These are phyloP conservation scores for Ferrisia virgata DNA, from an alignment of 2,888 invertebrate species.

Conservation along the genomic window DNA sequence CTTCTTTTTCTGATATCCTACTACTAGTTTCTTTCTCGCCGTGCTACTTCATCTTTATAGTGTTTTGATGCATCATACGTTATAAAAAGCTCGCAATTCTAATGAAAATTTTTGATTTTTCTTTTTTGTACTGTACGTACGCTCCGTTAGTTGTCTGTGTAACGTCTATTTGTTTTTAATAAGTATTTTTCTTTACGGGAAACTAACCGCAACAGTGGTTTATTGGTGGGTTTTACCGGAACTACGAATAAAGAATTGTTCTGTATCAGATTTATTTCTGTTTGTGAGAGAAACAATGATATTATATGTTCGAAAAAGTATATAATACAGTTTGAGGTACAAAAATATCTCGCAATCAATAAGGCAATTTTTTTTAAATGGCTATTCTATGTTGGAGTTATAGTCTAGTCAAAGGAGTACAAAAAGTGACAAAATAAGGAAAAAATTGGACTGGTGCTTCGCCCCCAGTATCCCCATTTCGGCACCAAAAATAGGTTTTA, in stretches of 20 bases:
- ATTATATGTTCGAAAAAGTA: too few relatives aligned
- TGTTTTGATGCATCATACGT: slow-evolving; percentile 2
- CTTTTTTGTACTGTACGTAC: neutral
- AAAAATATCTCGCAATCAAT: neutral
- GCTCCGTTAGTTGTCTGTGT: neutral
- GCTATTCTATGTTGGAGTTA: too few relatives aligned
- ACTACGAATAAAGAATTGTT: neutral
- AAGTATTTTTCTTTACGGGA: neutral
- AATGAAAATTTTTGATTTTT: neutral
- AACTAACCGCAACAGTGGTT: neutral
- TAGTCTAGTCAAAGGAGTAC: too few relatives aligned
- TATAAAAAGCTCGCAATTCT: neutral
- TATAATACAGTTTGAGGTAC: too few relatives aligned
- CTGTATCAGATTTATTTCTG: neutral
- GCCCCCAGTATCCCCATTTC: too few relatives aligned
- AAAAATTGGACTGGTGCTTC: too few relatives aligned
- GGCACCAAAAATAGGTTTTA: too few relatives aligned
- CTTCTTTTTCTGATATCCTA: neutral
- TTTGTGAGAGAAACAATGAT: neutral
- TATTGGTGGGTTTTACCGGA: neutral
- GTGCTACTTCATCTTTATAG: neutral
- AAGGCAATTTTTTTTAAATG: too few relatives aligned
- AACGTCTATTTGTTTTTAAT: slow-evolving; percentile 11
- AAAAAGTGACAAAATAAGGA: too few relatives aligned
- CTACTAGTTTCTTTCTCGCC: neutral